These are phyloP conservation scores for Artibeus jamaicensis DNA, from an alignment of 2,797 vertebrate genomes.

Conservation along the genomic window DNA sequence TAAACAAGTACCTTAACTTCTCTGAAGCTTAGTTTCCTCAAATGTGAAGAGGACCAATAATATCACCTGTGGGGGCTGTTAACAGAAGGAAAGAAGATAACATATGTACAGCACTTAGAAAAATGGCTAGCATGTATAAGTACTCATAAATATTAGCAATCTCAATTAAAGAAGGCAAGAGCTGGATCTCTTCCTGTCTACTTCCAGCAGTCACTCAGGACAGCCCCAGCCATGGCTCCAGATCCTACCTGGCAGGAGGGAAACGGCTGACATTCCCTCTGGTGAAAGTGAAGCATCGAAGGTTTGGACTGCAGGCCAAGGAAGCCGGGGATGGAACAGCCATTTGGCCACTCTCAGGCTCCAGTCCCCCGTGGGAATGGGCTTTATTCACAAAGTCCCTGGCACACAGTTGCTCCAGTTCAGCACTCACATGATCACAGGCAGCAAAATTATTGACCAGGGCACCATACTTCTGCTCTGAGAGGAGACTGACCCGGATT, in stretches of 20 bases:
- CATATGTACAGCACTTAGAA: not conserved
- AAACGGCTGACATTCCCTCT: slow-evolving; percentile 90
- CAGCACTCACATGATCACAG: slow-evolving; percentile 22
- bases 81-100: slow-evolving; percentile 29
- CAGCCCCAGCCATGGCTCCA: not conserved
- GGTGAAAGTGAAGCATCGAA: slow-evolving; percentile 93
- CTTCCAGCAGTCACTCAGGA: not conserved
- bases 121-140: not conserved
- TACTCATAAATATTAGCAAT: slow-evolving; percentile 2
- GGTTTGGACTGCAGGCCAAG: slow-evolving; percentile 81
- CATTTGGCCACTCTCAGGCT: not conserved
- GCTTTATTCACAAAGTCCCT: slow-evolving; percentile 87
- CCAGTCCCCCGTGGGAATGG: not conserved
- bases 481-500: slow-evolving; percentile 87
- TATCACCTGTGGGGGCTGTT: not conserved
- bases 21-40: slow-evolving; percentile 16
- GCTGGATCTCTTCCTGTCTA: not conserved
- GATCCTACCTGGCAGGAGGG: slow-evolving; percentile 88
- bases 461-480: slow-evolving; percentile 93
- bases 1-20: not conserved
- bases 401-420: slow-evolving; percentile 85
- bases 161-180: not conserved
- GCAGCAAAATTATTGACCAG: slow-evolving; percentile 90
- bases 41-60: slow-evolving; percentile 4
- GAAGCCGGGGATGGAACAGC: rapidly evolving